Percentiles rank a stretch among this genome's conserved stretches.
Evolutionary conservation across 2,888 invertebrate genomes (phyloP).

Genomic region (Lordiphosa andalusiaca): DNA sequence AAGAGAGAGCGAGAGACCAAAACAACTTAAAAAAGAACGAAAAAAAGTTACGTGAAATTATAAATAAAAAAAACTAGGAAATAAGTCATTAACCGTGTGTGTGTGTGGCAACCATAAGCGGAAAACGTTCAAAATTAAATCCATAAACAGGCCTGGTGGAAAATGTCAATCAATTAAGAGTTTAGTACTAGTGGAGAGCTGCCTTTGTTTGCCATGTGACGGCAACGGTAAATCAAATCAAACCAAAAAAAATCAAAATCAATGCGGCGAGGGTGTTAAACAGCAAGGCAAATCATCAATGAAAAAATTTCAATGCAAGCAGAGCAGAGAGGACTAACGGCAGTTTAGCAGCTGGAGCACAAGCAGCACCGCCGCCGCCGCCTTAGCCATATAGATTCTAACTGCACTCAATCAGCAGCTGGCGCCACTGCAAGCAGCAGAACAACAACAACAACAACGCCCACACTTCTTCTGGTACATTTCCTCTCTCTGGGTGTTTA

Average conservation of each 20-base stretch:
- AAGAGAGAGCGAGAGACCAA: slow-evolving; percentile 34
- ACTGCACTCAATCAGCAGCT: too few relatives aligned
- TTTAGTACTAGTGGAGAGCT: slow-evolving; percentile 13
- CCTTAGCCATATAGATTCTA: too few relatives aligned
- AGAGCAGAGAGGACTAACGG: background rate
- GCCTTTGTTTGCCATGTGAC: slow-evolving; percentile 47
- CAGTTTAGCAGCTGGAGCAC: too few relatives aligned
- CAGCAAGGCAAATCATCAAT: slow-evolving; percentile 30
- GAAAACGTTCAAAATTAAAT: slow-evolving; percentile 21
- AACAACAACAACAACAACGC: background rate
- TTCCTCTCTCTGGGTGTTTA: background rate
- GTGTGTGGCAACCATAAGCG: slow-evolving; percentile 27
- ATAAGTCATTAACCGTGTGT: slow-evolving; percentile 41
- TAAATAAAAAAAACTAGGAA: slow-evolving; percentile 57
- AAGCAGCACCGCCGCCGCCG: too few relatives aligned
- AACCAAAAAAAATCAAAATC: background rate
- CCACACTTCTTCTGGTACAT: slow-evolving; percentile 14
- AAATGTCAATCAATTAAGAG: slow-evolving; percentile 29
- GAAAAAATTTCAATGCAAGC: slow-evolving; percentile 21
- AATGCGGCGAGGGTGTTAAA: slow-evolving; percentile 43
- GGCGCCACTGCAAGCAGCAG: background rate
- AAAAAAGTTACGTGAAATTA: slow-evolving; percentile 65
- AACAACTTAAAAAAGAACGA: slow-evolving; percentile 45
- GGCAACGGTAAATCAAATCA: slow-evolving; percentile 13
- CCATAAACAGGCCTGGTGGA: slow-evolving; percentile 19